A percentile compares a stretch with the other conserved stretches of the same genome.
Conservation (phyloP, 2,113 vertebrate species). For the Anoura caudifer region DNA sequence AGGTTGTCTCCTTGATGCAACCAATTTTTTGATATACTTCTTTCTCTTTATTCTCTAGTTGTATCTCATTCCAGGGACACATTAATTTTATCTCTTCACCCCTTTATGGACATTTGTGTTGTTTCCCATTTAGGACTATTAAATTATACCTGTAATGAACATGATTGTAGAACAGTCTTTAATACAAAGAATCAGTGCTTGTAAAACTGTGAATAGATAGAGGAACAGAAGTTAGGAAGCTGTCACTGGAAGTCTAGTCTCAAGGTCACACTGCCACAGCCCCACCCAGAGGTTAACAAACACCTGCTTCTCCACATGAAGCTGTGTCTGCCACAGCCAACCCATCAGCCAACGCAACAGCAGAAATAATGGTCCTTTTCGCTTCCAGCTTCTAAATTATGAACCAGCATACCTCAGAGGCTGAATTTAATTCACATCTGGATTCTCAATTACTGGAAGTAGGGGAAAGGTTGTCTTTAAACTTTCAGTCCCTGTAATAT, state of each 20-base stretch:
- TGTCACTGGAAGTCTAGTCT: too few species aligned
- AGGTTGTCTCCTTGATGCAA: background rate
- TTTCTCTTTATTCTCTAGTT: background rate
- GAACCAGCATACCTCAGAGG: background rate
- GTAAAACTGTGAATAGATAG: background rate
- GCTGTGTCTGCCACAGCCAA: background rate
- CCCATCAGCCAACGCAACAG: background rate
- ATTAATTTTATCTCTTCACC: background rate
- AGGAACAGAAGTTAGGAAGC: background rate
- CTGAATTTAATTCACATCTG: background rate
- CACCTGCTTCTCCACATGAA: too few species aligned
- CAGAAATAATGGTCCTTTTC: background rate
- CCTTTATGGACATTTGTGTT: too few species aligned
- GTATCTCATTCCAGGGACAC: background rate
- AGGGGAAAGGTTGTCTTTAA: background rate
- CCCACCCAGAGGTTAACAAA: too few species aligned
- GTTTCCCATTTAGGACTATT: too few species aligned
- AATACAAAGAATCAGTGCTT: too few species aligned
- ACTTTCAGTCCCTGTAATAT: background rate
- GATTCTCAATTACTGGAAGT: background rate
- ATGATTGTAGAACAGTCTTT: too few species aligned
- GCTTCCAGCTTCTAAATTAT: background rate
- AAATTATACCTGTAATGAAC: too few species aligned
- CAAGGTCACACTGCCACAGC: too few species aligned
- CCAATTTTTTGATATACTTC: background rate